Percentiles rank a stretch among this genome's conserved stretches.
phyloP scores from a whole-genome alignment of 2,888 invertebrate genomes.

The Diarsia brunnea region DNA sequence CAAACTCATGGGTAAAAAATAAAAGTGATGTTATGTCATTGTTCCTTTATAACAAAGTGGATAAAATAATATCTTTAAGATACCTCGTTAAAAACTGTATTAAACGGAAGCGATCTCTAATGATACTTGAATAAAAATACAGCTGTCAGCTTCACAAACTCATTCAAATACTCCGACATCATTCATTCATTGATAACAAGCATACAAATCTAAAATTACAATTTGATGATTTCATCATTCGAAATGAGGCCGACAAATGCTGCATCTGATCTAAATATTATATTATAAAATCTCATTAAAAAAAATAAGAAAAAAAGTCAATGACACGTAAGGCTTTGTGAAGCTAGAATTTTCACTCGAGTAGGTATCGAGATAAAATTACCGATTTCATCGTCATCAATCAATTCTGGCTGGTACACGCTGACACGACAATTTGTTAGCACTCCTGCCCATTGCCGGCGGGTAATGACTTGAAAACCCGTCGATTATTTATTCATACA shows the following conservation, averaged over 20 bases:
- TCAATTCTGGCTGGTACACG: conserved; percentile 71
- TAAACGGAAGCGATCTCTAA: conserved; percentile 28
- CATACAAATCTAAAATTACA: conserved; percentile 64
- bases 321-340: conserved; percentile 64
- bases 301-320: conserved; percentile 43
- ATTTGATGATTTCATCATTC: conserved; percentile 50
- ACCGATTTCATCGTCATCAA: conserved; percentile 80
- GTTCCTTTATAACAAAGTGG: background rate
- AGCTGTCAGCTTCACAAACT: conserved; percentile 38
- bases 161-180: conserved; percentile 41
- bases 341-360: conserved; percentile 63
- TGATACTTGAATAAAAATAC: conserved; percentile 31
- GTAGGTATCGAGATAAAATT: conserved; percentile 76
- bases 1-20: background rate
- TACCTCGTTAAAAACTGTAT: conserved; percentile 23
- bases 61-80: conserved; percentile 7
- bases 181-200: conserved; percentile 50
- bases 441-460: conserved; percentile 66
- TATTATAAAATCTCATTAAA: conserved; percentile 54
- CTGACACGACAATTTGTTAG: conserved; percentile 75
- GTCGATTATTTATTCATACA: conserved; percentile 53
- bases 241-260: conserved; percentile 41
- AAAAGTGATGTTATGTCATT: background rate
- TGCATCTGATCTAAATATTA: conserved; percentile 51
- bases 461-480: conserved; percentile 71